Percentiles rank a stretch among this genome's conserved stretches.
phyloP scores from a whole-genome alignment of 2,113 vertebrate species.

The Nothocercus julius region DNA sequence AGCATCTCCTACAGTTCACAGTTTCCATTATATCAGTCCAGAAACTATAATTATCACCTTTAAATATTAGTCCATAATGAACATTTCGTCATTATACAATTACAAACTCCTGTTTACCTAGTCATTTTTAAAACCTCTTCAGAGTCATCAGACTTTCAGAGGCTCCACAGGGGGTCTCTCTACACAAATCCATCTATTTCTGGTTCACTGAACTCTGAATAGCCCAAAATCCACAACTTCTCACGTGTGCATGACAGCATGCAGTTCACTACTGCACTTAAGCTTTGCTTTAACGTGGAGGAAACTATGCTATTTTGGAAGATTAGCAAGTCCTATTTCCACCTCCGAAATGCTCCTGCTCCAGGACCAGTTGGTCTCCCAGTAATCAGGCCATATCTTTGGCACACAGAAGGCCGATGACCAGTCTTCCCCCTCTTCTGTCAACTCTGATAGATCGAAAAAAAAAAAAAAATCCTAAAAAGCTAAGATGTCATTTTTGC shows the following conservation, averaged over 20 bases:
- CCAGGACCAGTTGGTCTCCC: background rate
- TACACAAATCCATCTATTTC: background rate
- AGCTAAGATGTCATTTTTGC: background rate
- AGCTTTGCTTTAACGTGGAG: background rate
- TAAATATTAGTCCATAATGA: background rate
- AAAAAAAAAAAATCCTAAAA: background rate
- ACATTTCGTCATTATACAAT: background rate
- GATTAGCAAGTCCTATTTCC: accelerated
- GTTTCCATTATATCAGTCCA: background rate
- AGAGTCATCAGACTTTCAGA: background rate
- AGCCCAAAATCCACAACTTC: background rate
- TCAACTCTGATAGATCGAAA: background rate
- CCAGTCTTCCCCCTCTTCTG: background rate
- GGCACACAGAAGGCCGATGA: background rate
- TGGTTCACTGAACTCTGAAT: background rate
- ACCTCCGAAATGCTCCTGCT: background rate
- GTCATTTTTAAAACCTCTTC: background rate
- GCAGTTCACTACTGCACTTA: background rate
- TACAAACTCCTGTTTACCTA: background rate
- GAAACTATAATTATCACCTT: background rate
- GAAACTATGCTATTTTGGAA: background rate
- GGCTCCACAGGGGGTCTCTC: background rate
- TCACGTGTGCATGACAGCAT: background rate
- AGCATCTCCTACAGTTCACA: background rate
- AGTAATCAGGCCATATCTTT: background rate